Evolutionary conservation across 2,888 invertebrate species (phyloP), one percentile per base, ranked within the genome.

Genomic region (Ptychoptera albimana): DNA sequence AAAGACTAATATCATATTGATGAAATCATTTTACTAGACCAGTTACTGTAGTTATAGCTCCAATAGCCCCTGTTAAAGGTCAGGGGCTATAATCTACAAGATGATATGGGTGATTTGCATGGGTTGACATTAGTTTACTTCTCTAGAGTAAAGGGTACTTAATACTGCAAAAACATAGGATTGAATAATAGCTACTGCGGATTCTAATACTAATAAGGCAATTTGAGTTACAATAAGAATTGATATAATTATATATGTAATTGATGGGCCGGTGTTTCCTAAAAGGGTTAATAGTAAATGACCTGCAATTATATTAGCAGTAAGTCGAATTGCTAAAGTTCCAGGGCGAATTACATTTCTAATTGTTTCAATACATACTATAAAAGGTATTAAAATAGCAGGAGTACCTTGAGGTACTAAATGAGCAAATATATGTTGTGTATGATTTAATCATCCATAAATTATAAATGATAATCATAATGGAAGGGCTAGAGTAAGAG

Each of bases 291-390:
- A 76, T 69, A 81, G 60, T 62, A 82, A 57, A 60, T 82, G 79
- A 0, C 79, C 80, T 1, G 81, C 78, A 69, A 80, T 79, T 74
- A 82, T 80, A 69, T 82, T 82, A n/a, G 81, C 81, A 6, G 76
- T 72, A 68, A 82, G 57, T 50, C 81, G 80, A 46, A 82, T 72
- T 1, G 77, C 73, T 67, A 82, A 62, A 3, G 81, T 81, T 60
- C 72, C 66, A 0, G 79, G 78, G 10, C 78, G 79, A 62, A 81
- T 80, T 51, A 79, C 53, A 67, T 79, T 80, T 54, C 79, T 82
- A 64, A 79, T 75, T 34, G 75, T 72, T 76, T 82, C 81, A 72
- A 81, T 80, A 63, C 77, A 60, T 8, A 82, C 79, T 70, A 82
- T 78, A 68, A 82, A 80, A 29, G 77, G 76, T 66, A 79, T 79